Conservation (phyloP, 1,140 invertebrate genomes). For the Pararge aegeria region DNA sequence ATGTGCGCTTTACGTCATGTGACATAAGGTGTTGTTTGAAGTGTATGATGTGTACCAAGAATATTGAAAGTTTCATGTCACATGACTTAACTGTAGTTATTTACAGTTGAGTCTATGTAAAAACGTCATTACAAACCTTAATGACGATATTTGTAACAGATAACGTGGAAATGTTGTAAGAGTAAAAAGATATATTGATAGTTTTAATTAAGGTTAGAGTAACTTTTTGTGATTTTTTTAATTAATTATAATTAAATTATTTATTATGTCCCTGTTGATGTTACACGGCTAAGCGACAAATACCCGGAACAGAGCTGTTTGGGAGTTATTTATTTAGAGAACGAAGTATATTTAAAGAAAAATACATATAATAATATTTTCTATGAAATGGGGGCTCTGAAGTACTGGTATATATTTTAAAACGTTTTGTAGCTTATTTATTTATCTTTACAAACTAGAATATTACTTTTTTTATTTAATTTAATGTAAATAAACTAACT, state of each 20-base stretch:
- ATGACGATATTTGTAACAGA: background rate
- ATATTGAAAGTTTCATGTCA: no score
- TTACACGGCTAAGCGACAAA: conserved; percentile 3
- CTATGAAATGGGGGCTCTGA: background rate
- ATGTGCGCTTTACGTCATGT: no score
- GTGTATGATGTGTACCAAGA: no score
- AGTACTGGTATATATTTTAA: background rate
- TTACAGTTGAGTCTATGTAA: no score
- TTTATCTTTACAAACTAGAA: no score
- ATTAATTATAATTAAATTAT: conserved; percentile 35
- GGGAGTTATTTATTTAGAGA: conserved; percentile 20
- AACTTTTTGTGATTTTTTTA: conserved; percentile 51
- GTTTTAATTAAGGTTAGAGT: conserved; percentile 46
- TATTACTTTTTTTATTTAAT: background rate
- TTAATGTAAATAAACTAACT: no score
- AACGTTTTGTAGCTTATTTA: no score
- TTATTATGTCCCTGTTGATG: conserved; percentile 41
- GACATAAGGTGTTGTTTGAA: no score
- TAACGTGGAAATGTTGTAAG: conserved; percentile 28
- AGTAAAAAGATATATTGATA: conserved; percentile 58
- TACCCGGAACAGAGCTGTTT: background rate
- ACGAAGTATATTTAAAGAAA: conserved; percentile 10
- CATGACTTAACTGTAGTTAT: no score
- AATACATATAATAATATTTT: conserved; percentile 1
- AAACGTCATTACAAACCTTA: background rate